Conservation (phyloP, 2,888 invertebrate genomes). For the Allolobophora icterica region DNA sequence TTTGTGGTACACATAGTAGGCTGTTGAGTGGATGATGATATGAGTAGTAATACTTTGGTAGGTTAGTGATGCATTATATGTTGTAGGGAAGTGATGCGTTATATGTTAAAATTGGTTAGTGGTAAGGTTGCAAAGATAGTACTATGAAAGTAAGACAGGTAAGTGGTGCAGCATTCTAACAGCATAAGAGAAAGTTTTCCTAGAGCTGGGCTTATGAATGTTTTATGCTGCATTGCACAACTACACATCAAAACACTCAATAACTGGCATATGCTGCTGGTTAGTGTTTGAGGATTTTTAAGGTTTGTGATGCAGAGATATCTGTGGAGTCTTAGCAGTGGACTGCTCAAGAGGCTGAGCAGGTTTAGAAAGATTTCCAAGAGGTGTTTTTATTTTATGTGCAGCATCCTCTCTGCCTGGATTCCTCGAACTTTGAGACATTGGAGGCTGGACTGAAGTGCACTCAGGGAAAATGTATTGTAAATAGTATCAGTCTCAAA, state of each 20-base stretch:
- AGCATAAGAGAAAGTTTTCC: background rate
- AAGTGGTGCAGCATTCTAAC: background rate
- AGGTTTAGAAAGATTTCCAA: background rate
- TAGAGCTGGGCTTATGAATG: background rate
- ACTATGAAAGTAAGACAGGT: background rate
- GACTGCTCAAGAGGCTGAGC: too few relatives aligned
- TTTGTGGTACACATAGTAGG: background rate
- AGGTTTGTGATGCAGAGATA: background rate
- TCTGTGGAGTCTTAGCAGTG: too few relatives aligned
- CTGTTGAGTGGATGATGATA: background rate
- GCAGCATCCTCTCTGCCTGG: constrained; percentile 70
- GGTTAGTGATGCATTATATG: too few relatives aligned
- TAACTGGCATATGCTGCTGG: background rate
- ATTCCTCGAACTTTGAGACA: constrained; percentile 71
- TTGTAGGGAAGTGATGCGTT: background rate
- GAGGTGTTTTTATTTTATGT: background rate
- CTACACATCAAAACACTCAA: background rate
- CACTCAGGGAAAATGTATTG: constrained; percentile 70
- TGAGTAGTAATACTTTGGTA: background rate
- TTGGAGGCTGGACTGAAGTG: constrained; percentile 71
- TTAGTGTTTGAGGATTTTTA: background rate
- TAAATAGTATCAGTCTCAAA: constrained; percentile 72
- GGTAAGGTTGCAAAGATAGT: background rate
- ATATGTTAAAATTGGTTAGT: background rate
- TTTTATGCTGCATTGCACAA: background rate